Conservation (phyloP, 92 coral and sea anemone genomes). For the Galaxea fascicularis region DNA sequence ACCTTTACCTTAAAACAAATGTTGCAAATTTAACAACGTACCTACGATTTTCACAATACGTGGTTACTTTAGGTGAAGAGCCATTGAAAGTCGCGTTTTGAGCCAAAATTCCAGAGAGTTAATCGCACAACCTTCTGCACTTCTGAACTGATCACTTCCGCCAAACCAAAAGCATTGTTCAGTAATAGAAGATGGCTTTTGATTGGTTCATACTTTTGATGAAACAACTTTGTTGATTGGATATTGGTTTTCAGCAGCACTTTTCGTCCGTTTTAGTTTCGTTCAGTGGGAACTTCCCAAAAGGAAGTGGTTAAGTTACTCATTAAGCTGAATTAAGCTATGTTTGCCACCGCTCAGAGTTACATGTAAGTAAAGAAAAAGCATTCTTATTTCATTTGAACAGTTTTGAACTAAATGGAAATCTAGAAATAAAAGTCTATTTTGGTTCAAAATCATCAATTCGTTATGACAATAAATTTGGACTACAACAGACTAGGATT, state of each 20-base stretch:
- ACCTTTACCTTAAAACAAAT: background rate
- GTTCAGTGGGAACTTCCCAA: background rate
- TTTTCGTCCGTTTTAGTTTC: too few species aligned
- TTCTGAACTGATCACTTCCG: constrained; percentile 37
- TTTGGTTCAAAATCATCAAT: too few species aligned
- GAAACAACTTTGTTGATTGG: constrained; percentile 19
- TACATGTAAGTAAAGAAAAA: too few species aligned
- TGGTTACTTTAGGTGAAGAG: background rate
- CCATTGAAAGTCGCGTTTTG: background rate
- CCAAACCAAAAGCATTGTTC: background rate
- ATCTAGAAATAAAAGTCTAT: too few species aligned
- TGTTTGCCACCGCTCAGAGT: too few species aligned
- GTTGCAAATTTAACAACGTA: background rate
- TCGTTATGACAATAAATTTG: too few species aligned
- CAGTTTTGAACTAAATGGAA: too few species aligned
- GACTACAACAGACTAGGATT: too few species aligned
- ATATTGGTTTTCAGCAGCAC: constrained; percentile 10
- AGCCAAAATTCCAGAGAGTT: background rate
- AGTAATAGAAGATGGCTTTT: background rate
- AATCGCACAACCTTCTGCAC: background rate
- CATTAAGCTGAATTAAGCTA: background rate
- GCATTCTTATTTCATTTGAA: too few species aligned
- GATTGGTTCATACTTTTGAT: constrained; percentile 12
- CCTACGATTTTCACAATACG: background rate
- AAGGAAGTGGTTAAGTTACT: background rate